Conservation (phyloP, 2,113 vertebrate genomes). For the Brachyistius frenatus region DNA sequence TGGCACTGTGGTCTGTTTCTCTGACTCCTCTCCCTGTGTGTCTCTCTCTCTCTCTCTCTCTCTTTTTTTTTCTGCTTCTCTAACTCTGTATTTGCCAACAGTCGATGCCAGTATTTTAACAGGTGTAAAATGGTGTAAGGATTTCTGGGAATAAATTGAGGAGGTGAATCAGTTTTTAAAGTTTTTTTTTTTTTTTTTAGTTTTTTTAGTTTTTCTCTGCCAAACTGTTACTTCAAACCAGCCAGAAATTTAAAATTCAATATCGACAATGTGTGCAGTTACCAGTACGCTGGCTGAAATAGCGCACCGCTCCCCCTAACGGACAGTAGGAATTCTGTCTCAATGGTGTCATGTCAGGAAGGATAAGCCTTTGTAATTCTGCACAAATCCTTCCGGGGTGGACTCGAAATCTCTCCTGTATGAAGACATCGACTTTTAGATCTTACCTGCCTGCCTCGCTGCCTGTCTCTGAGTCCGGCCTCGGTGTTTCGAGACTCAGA, state of each 20-base stretch:
- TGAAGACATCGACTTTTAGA: neutral
- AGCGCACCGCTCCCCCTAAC: slow-evolving; percentile 54
- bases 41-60: slow-evolving; percentile 5
- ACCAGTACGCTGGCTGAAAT: neutral
- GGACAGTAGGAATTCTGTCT: slow-evolving; percentile 39
- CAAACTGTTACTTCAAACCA: too few relatives aligned
- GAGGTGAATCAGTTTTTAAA: neutral
- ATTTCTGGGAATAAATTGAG: neutral
- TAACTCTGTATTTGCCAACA: slow-evolving; percentile 36
- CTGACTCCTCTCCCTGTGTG: slow-evolving; percentile 33
- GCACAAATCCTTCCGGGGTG: slow-evolving; percentile 17
- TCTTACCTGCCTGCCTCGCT: slow-evolving; percentile 25
- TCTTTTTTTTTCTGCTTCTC: slow-evolving; percentile 32
- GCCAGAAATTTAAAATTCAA: slow-evolving; percentile 3
- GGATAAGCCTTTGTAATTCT: slow-evolving; percentile 18
- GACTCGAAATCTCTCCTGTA: slow-evolving; percentile 13
- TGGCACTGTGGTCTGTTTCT: slow-evolving; percentile 70
- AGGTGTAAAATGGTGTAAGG: slow-evolving; percentile 36
- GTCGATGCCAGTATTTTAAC: slow-evolving; percentile 43
- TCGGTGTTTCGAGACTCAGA: slow-evolving; percentile 71
- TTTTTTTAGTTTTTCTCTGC: too few relatives aligned
- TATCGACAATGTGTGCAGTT: slow-evolving; percentile 14
- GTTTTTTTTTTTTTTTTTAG: neutral
- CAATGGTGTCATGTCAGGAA: neutral
- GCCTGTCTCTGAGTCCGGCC: slow-evolving; percentile 69